Base-by-base conservation (phyloP, 2,888 invertebrate genomes). In the Pheosia gnoma region DNA sequence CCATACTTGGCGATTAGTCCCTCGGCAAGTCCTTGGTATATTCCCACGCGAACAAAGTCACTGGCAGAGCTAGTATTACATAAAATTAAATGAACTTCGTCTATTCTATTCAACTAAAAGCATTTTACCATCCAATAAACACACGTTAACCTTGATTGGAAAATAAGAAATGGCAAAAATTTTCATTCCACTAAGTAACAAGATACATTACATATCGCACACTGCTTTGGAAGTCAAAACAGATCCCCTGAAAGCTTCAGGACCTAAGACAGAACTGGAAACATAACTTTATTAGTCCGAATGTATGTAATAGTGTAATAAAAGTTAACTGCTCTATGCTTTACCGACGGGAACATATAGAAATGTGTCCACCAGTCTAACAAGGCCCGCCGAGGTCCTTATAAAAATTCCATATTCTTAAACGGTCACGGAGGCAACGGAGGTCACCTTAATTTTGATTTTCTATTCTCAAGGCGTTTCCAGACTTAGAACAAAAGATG, bases 281-380 rank as follows among this genome's bases (percentile, higher is more conserved):
- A 85, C 85, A 88, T 84, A 80, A 87, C 82, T 88, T 86, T 89
- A 88, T 88, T 86, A 83, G 75, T 79, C 77, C 74, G 77, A 85
- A 88, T 88, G 82, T 85, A 86, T 87, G 87, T 85, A 85, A 88
- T 84, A 87, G 88, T 87, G 80, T 78, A 80, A 89, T 91, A 89
- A 90, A 91, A 89, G 84, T 87, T 88, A 88, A 89, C 86, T 82
- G 80, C 83, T 79, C 89, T 90, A 89, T 89, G 82, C 86, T 84
- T 88, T 81, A 86, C 83, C 79, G 67, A 52, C 78, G 72, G 68
- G 79, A 82, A 80, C 68, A 71, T 75, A 78, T 74, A 74, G 65
- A 67, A 65, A 49, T 49, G 59, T 67, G 64, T 59, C 58, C 70
- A 66, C 88, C 88, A 87, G 63, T 69, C 36, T 66, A 69, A 63